phyloP scores from a whole-genome alignment of 2,113 vertebrate genomes.

The Collichthys lucidus region DNA sequence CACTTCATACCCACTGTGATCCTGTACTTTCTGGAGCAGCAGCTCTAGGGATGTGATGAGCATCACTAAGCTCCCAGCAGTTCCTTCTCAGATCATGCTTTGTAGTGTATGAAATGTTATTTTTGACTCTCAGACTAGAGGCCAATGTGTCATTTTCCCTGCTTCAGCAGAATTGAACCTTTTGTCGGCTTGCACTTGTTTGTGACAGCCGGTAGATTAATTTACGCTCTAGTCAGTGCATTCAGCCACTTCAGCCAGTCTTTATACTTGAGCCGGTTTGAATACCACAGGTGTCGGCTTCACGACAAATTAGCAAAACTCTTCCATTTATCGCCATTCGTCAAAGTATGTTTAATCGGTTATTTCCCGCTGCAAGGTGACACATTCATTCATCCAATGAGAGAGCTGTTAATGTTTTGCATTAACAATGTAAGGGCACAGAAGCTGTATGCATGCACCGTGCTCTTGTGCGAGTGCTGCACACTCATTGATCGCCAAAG shows the following conservation, averaged over 20 bases:
- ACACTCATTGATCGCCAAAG: slow-evolving; percentile 9
- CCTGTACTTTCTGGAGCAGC: slow-evolving; percentile 16
- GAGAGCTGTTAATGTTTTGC: slow-evolving; percentile 32
- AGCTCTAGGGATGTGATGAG: slow-evolving; percentile 13
- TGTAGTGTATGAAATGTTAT: slow-evolving; percentile 23
- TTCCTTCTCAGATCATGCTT: slow-evolving; percentile 28
- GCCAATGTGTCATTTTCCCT: slow-evolving; percentile 20
- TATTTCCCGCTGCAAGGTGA: slow-evolving; percentile 46
- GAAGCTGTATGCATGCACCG: background rate
- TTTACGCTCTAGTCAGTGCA: slow-evolving; percentile 41
- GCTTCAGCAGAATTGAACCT: slow-evolving; percentile 21
- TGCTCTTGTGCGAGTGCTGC: background rate
- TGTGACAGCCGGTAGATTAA: slow-evolving; percentile 48
- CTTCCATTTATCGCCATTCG: slow-evolving; percentile 18
- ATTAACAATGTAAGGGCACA: slow-evolving; percentile 32
- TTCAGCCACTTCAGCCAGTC: slow-evolving; percentile 50
- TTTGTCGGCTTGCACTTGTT: slow-evolving; percentile 36
- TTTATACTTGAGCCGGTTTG: slow-evolving; percentile 39
- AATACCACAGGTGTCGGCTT: slow-evolving; percentile 54
- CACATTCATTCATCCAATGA: slow-evolving; percentile 37
- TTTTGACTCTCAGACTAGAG: slow-evolving; percentile 31
- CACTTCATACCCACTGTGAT: background rate
- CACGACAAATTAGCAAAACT: slow-evolving; percentile 52
- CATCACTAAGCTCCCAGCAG: slow-evolving; percentile 19
- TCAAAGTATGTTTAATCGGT: slow-evolving; percentile 49